Base-by-base conservation (phyloP, 2,888 invertebrate species). In the Thecocarcelia acutangulata region DNA sequence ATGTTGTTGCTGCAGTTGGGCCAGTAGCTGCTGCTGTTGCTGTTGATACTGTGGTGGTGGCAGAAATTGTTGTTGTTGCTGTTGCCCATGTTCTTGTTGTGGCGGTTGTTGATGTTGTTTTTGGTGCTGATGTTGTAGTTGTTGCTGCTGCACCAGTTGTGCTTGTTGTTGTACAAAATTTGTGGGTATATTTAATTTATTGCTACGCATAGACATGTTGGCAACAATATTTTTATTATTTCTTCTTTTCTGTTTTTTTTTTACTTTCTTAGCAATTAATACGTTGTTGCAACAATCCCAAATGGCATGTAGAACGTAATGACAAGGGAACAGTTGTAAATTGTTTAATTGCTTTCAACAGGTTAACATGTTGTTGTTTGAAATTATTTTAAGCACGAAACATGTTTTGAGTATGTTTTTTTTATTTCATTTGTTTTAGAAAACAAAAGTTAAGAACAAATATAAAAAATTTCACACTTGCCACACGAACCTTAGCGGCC, bases 121-220 rank as follows among this genome's bases (percentile, higher is more conserved):
- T 5, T 87, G 87, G 13, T 84, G 85, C 42, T 83, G 81, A 44
- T 85, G 83, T n/a, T 82, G 85, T 28, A 82, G 83, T 13, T 83
- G 83, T 66, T 85, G 80, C 19, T 85, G 81, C 48, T 82, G 83
- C 54, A 83, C 85, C 56, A 83, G 69, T 44, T 85, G 84, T 9
- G 85, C 84, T 58, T 84, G 83, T 54, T 85, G 85, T 58, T 85
- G 84, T 59, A 83, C 83, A 80, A 84, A 85, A 61, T 66, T 84
- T 74, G 83, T 64, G 46, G 83, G 80, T 42, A 83, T 59, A 74
- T 85, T 89, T 84, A 87, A 86, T 86, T 89, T 89, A 87, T 89
- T 90, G 85, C 88, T 90, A 68, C 90, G 88, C 88, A 90, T 87
- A 84, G 90, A 90, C 91, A 91, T 90, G 54, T 85, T 85, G 83